Evolutionary conservation across 92 coral and sea anemone species (phyloP).

Genomic region (Porites evermanni): DNA sequence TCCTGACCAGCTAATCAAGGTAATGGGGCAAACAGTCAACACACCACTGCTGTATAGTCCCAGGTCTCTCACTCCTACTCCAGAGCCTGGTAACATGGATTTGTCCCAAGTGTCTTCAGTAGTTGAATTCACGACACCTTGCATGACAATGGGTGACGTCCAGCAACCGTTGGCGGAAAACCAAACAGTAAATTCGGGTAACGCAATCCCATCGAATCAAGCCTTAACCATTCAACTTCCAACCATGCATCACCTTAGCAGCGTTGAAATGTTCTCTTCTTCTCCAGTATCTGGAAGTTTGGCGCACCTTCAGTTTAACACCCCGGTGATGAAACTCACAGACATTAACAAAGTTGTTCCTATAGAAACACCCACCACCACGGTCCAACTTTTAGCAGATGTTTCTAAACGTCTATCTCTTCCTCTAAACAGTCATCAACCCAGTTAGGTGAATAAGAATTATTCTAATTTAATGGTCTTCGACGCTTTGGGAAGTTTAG

Average conservation of each 20-base stretch:
- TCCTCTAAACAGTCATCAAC: constrained; percentile 33
- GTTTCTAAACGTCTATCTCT: constrained; percentile 64
- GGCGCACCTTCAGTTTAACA: constrained; percentile 10
- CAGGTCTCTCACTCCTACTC: constrained; percentile 59
- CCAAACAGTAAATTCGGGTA: background rate
- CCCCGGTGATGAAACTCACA: constrained; percentile 36
- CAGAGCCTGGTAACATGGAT: constrained; percentile 36
- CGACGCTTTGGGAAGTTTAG: background rate
- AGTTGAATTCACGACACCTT: background rate
- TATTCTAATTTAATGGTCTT: background rate
- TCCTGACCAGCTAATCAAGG: constrained; percentile 47
- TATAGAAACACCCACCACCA: constrained; percentile 57
- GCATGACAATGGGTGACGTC: constrained; percentile 9
- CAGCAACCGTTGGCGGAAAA: background rate
- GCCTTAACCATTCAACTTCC: constrained; percentile 38
- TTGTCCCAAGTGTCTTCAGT: background rate
- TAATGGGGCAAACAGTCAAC: constrained; percentile 45
- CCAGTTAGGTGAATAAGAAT: background rate
- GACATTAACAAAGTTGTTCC: constrained; percentile 33
- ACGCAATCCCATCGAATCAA: constrained; percentile 29
- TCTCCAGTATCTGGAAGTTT: constrained; percentile 1
- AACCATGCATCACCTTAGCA: constrained; percentile 13
- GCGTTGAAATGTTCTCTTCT: constrained; percentile 13
- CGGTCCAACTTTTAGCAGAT: constrained; percentile 36
- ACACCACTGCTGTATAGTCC: constrained; percentile 59